phyloP scores from a whole-genome alignment of 2,888 invertebrate species.

The Hermaeophaga mercurialis region DNA sequence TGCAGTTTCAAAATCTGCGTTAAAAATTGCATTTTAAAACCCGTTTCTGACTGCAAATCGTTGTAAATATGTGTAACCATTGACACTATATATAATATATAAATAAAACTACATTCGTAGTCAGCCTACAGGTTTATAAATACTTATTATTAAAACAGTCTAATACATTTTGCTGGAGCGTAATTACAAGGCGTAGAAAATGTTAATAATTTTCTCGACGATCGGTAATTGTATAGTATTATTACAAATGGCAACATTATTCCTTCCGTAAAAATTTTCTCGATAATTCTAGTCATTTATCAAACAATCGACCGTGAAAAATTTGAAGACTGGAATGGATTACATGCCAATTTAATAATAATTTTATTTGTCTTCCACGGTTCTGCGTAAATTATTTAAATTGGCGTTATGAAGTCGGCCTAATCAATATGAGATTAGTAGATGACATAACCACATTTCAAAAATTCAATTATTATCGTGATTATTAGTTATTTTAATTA shows the following conservation, averaged over 20 bases:
- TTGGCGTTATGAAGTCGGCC: neutral
- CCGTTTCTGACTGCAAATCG: too few relatives aligned
- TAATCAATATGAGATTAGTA: too few relatives aligned
- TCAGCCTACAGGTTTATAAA: neutral
- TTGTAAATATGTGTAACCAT: too few relatives aligned
- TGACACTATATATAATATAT: too few relatives aligned
- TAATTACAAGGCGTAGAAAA: conserved; percentile 14
- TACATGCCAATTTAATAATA: conserved; percentile 15
- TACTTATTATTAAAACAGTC: neutral
- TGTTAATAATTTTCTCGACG: conserved; percentile 10
- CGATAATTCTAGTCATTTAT: conserved; percentile 11
- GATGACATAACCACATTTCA: too few relatives aligned
- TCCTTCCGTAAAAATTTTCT: conserved; percentile 17
- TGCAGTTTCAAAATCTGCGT: too few relatives aligned
- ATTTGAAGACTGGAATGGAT: conserved; percentile 11
- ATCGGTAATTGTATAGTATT: conserved; percentile 15
- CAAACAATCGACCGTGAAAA: conserved; percentile 12
- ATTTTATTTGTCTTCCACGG: conserved; percentile 13
- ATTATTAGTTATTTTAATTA: too few relatives aligned
- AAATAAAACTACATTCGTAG: too few relatives aligned
- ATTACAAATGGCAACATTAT: conserved; percentile 17
- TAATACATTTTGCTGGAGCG: neutral
- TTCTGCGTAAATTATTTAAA: conserved; percentile 8
- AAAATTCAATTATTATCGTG: too few relatives aligned
- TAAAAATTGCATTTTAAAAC: too few relatives aligned